Conservation (phyloP, 2,888 invertebrate species). For the Erebia epiphron region DNA sequence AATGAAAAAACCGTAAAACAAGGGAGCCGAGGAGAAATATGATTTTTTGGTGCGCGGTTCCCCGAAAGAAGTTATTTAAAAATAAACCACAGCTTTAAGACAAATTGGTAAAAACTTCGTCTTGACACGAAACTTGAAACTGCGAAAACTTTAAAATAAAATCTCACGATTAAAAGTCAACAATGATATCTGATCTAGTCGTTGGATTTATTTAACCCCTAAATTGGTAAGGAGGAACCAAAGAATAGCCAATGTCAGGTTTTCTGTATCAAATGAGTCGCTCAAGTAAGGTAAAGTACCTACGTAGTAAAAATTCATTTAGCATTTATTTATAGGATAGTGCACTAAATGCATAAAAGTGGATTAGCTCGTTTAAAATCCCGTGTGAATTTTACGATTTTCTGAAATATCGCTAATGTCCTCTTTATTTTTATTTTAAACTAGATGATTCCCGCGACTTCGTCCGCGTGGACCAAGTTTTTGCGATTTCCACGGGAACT, state of each 20-base stretch:
- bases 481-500: too few species aligned
- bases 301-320: too few species aligned
- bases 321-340: too few species aligned
- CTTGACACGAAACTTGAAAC: constrained; percentile 10
- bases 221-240: not conserved
- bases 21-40: constrained; percentile 67
- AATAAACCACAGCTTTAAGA: constrained; percentile 26
- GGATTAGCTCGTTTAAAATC: too few species aligned
- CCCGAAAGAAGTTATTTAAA: constrained; percentile 44
- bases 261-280: not conserved
- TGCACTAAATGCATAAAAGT: too few species aligned
- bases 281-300: too few species aligned
- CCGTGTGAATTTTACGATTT: too few species aligned
- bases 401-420: too few species aligned
- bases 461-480: too few species aligned
- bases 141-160: constrained; percentile 8
- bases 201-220: not conserved
- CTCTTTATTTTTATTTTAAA: too few species aligned
- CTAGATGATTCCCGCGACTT: too few species aligned
- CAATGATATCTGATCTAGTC: not conserved
- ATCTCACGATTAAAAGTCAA: constrained; percentile 11
- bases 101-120: constrained; percentile 24
- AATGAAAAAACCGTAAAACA: constrained; percentile 78
- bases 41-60: constrained; percentile 57
- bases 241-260: not conserved